phyloP scores from a whole-genome alignment of 2,113 vertebrate species.

The Anhinga anhinga region DNA sequence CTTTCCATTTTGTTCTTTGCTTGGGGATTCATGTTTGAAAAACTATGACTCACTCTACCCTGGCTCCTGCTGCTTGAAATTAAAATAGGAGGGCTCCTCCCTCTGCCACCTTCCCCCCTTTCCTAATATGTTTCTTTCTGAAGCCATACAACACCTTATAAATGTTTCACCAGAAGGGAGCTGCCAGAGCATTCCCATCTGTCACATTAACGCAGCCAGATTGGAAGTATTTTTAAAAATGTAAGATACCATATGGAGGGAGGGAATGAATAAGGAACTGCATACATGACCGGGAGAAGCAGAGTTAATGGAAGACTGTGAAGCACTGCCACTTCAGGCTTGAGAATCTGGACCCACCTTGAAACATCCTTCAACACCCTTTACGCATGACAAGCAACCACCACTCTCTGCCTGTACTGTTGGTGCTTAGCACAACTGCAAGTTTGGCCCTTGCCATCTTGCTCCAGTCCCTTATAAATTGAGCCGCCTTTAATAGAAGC shows the following conservation, averaged over 20 bases:
- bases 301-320: not conserved
- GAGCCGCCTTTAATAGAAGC: not conserved
- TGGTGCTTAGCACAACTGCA: not conserved
- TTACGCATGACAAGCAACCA: not conserved
- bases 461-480: not conserved
- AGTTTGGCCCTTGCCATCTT: not conserved
- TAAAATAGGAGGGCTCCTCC: constrained; percentile 26
- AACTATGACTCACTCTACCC: constrained; percentile 54
- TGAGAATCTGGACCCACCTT: not conserved
- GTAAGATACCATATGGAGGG: not conserved
- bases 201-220: not conserved
- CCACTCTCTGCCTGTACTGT: not conserved
- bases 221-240: constrained; percentile 21
- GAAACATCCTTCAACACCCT: not conserved
- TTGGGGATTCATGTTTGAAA: not conserved
- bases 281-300: not conserved
- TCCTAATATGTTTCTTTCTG: constrained; percentile 28
- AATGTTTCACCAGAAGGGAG: constrained; percentile 60
- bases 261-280: not conserved
- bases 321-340: not conserved
- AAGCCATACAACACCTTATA: constrained; percentile 37
- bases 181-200: constrained; percentile 36
- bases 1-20: constrained; percentile 20
- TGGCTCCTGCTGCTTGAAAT: constrained; percentile 23
- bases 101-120: not conserved